Evolutionary conservation across 2,888 invertebrate species (phyloP).

Genomic region (Theodoxus fluviatilis): DNA sequence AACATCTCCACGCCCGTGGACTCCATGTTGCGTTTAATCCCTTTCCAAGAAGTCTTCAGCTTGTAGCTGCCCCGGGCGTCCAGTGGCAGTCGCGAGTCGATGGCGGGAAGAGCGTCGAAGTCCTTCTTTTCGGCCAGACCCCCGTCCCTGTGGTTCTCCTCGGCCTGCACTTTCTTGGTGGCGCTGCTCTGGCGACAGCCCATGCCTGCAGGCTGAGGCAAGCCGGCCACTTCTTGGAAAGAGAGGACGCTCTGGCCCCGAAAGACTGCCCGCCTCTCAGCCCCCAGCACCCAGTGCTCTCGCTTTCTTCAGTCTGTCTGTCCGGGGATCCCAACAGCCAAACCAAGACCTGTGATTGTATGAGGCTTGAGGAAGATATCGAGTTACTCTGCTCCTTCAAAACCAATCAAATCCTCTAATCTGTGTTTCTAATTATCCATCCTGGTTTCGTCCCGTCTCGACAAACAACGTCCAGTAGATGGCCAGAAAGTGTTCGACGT

Average conservation of each 20-base stretch:
- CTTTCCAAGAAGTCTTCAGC: constrained; percentile 55
- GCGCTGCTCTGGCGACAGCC: constrained; percentile 27
- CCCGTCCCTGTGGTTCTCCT: neutral
- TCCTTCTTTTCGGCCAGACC: neutral
- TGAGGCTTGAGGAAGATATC: no score
- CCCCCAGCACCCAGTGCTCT: no score
- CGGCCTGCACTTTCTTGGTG: neutral
- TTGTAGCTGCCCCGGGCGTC: constrained; percentile 42
- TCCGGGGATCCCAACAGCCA: no score
- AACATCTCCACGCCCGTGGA: constrained; percentile 56
- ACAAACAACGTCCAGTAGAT: no score
- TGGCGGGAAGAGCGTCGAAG: constrained; percentile 14
- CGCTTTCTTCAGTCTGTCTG: no score
- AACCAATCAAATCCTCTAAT: no score
- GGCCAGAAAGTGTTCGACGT: no score
- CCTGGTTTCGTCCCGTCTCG: no score
- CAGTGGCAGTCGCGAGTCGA: constrained; percentile 32
- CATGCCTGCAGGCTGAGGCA: constrained; percentile 6
- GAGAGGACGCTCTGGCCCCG: neutral
- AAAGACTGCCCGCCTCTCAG: no score
- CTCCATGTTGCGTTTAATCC: constrained; percentile 49
- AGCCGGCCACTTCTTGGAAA: neutral
- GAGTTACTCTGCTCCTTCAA: no score
- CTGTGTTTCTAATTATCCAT: no score
- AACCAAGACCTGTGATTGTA: no score